These are phyloP conservation scores for Luffia ferchaultella DNA, from an alignment of 2,888 invertebrate genomes.

Conservation along the genomic window DNA sequence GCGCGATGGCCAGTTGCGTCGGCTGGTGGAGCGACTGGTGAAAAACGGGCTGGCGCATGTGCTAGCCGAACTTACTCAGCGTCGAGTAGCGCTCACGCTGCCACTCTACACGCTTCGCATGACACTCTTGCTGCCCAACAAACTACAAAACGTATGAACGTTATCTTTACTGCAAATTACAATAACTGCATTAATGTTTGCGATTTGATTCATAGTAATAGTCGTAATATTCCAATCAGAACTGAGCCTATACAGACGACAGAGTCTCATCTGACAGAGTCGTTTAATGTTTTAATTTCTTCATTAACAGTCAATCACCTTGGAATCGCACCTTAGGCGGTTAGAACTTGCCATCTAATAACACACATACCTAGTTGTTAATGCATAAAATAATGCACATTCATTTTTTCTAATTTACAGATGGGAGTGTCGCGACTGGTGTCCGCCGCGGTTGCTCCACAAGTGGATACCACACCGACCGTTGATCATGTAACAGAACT, in stretches of 20 bases:
- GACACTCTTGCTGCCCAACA: slow-evolving; percentile 48
- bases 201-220: too few species aligned
- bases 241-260: too few species aligned
- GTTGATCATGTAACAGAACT: slow-evolving; percentile 18
- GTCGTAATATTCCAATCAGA: neutral
- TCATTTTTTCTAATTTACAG: slow-evolving; percentile 22
- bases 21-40: slow-evolving; percentile 24
- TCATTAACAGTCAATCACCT: too few species aligned
- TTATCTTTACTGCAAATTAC: too few species aligned
- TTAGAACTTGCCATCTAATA: too few species aligned
- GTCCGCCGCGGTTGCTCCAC: neutral
- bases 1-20: slow-evolving; percentile 28
- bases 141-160: slow-evolving; percentile 40
- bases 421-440: slow-evolving; percentile 40
- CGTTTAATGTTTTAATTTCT: too few species aligned
- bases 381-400: too few species aligned
- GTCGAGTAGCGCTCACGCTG: slow-evolving; percentile 37
- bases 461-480: slow-evolving; percentile 17
- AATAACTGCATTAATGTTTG: too few species aligned
- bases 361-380: too few species aligned
- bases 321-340: too few species aligned
- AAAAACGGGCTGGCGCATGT: slow-evolving; percentile 24
- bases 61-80: slow-evolving; percentile 23
- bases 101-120: slow-evolving; percentile 54
- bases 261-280: too few species aligned